phyloP scores from a whole-genome alignment of 64 coral and sea anemone species.

The Montipora foliosa region DNA sequence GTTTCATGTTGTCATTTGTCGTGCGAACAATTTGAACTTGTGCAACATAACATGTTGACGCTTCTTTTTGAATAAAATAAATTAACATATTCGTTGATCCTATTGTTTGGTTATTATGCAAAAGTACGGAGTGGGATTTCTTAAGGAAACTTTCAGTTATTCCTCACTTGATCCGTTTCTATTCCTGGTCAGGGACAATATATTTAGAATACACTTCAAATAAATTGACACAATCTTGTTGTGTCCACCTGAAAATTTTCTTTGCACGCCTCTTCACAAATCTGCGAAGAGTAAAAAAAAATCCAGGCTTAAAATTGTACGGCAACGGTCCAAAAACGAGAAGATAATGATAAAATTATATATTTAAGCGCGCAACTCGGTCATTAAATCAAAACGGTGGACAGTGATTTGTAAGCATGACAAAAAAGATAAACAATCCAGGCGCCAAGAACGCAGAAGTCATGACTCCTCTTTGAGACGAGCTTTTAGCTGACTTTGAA shows the following conservation, averaged over 20 bases:
- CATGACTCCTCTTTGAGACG: neutral
- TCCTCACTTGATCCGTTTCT: neutral
- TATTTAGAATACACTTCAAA: neutral
- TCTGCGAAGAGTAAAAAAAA: neutral
- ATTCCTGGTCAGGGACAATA: neutral
- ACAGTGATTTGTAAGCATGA: neutral
- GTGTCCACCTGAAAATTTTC: neutral
- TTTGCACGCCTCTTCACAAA: neutral
- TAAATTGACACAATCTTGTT: neutral
- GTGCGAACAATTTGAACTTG: no score
- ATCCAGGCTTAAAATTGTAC: neutral
- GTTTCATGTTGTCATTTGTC: no score
- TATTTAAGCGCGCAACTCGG: neutral
- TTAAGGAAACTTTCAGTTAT: neutral
- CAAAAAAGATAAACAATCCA: slow-evolving; percentile 9
- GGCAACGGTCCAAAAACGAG: neutral
- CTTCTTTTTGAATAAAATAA: no score
- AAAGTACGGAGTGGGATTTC: neutral
- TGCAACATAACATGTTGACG: no score
- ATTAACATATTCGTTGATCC: no score
- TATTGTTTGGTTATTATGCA: neutral
- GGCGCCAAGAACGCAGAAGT: neutral
- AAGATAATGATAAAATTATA: neutral
- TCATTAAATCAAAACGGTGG: slow-evolving; percentile 1
- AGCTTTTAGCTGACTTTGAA: slow-evolving; percentile 34